Percentiles rank a stretch among this genome's conserved stretches.
Conservation (phyloP, 2,113 vertebrate species). For the Alligator sinensis region DNA sequence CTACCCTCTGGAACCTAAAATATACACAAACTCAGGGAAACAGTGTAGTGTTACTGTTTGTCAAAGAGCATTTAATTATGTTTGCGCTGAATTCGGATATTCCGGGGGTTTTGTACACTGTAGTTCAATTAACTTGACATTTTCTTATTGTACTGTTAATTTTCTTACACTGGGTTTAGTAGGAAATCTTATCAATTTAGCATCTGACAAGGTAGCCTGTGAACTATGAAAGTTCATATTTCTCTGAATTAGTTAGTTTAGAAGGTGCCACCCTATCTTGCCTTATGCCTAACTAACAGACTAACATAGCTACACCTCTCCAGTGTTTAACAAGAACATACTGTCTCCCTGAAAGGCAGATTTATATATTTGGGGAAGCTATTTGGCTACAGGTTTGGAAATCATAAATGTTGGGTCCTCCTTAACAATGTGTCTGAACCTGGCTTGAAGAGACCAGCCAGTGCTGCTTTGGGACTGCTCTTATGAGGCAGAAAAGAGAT, state of each 20-base stretch:
- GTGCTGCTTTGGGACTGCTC: background rate
- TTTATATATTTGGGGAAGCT: background rate
- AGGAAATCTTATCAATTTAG: background rate
- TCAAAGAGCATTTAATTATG: background rate
- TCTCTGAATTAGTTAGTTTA: too few species aligned
- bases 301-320: too few species aligned
- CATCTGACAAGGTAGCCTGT: too few species aligned
- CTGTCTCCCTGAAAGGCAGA: background rate
- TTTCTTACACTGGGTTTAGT: background rate
- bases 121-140: background rate
- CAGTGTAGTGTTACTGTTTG: background rate
- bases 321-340: background rate
- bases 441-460: background rate
- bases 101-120: background rate
- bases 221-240: too few species aligned
- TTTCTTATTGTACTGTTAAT: background rate
- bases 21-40: constrained; percentile 31
- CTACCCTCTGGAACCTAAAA: background rate
- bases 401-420: background rate
- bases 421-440: background rate
- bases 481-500: background rate
- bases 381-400: constrained; percentile 1
- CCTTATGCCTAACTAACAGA: too few species aligned
- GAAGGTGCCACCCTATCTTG: too few species aligned
- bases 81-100: constrained; percentile 11